Evolutionary conservation across 2,797 vertebrate species (phyloP).

Genomic region (Poecilia wingei): DNA sequence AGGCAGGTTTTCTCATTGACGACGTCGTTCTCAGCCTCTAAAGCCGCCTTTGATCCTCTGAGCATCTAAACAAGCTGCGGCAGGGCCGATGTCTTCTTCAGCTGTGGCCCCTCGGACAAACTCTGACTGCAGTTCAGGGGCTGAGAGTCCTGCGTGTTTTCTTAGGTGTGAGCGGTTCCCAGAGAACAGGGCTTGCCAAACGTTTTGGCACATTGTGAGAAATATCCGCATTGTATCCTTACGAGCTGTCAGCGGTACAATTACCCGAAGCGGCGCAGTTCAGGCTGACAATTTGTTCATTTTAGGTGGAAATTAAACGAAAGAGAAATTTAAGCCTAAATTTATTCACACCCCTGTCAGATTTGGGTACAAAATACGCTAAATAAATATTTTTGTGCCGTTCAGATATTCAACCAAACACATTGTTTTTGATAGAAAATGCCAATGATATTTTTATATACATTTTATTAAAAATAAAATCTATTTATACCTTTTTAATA

Average conservation of each 20-base stretch:
- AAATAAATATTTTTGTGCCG: background rate
- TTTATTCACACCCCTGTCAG: background rate
- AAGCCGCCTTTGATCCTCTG: conserved; percentile 86
- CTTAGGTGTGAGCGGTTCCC: conserved; percentile 89
- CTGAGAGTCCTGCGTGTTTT: conserved; percentile 84
- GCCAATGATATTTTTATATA: background rate
- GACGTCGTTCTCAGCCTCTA: conserved; percentile 73
- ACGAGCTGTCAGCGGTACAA: conserved; percentile 74
- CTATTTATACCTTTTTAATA: background rate
- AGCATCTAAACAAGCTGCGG: conserved; percentile 73
- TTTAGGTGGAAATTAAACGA: background rate
- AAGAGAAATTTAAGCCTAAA: background rate
- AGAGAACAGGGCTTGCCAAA: conserved; percentile 78
- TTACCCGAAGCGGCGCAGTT: conserved; percentile 35
- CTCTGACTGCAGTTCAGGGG: conserved; percentile 73
- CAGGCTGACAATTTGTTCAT: background rate
- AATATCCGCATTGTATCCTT: conserved; percentile 81
- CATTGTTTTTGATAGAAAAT: background rate
- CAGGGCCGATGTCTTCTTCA: conserved; percentile 93
- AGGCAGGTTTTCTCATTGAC: conserved; percentile 81
- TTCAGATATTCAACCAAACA: background rate
- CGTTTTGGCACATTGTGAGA: conserved; percentile 85
- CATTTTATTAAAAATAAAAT: background rate
- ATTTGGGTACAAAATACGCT: background rate
- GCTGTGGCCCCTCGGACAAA: conserved; percentile 85